Evolutionary conservation across 2,113 vertebrate species (phyloP), one percentile per base, ranked within the genome.

Genomic region (Colius striatus): DNA sequence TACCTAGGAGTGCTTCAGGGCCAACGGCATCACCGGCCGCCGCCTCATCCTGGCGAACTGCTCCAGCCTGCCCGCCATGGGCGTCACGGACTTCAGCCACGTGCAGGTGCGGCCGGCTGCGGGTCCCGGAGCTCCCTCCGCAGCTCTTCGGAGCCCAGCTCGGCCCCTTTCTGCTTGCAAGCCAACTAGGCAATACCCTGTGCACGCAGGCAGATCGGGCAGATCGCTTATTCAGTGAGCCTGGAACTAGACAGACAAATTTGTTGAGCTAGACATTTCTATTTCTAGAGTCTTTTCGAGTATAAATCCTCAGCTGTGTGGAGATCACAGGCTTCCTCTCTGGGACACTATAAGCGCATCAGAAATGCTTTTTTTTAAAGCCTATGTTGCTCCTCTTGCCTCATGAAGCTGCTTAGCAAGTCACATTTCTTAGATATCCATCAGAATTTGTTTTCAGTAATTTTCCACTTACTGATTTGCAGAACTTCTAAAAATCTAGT

Each of bases 1-100:
- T 95, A 30, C 67, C n/a, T 97, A 99, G 99, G 98, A 96, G 18
- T 99, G 99, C 94, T 99, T 99, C 97, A 98, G 95, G 7, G 87
- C 98, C 90, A 99, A 99, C 84, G 89, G 97, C 95, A 97, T 99
- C 98, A 98, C 85, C 45, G 99, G 99, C 80, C 98, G 94, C 91
- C 99, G 99, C 94, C 98, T 99, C 79, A 98, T 99, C 96, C 96
- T 98, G 22, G 96, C 98, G 3, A 98, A 98, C 65, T 98, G 98
- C 78, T 95, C 75, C 86, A 98, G 91, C 89, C 97, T 99, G 75
- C 98, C 98, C 62, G 98, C 97, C 96, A 96, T 99, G 8, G 99
- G 99, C 36, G 95, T 99, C 97, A 99, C 98, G 30, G 96, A 99
- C 95, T 99, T 99, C 95, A 97, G 98, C 84, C 96, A 99, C 94